Evolutionary conservation across 2,113 vertebrate species (phyloP).

Genomic region (Agapornis roseicollis): DNA sequence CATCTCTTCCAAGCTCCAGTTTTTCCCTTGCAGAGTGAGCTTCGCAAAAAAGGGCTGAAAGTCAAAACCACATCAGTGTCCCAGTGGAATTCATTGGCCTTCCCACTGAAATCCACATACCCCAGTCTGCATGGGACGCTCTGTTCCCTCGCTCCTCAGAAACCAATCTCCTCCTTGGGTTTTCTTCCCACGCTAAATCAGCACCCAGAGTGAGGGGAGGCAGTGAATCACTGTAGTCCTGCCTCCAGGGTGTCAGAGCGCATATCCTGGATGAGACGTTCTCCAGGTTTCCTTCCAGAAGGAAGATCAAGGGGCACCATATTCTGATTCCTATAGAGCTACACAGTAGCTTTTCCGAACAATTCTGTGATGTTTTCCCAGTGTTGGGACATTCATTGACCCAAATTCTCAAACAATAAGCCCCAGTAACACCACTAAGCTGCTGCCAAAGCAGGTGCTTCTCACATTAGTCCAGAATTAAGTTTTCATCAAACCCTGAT

Average conservation of each 20-base stretch:
- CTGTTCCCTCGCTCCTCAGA: accelerated
- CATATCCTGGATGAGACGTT: no score
- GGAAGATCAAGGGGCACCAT: background rate
- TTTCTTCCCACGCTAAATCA: background rate
- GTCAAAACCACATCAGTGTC: background rate
- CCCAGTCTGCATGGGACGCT: background rate
- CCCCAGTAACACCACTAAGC: background rate
- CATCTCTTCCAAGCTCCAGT: background rate
- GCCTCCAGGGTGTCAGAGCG: background rate
- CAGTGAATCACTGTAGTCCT: no score
- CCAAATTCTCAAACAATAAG: background rate
- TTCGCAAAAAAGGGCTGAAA: background rate
- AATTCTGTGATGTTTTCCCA: background rate
- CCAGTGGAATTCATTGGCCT: background rate
- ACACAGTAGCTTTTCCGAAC: background rate
- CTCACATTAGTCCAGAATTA: background rate
- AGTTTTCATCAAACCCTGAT: background rate
- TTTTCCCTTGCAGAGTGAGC: background rate
- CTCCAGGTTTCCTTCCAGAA: background rate
- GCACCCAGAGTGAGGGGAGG: background rate
- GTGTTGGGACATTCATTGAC: background rate
- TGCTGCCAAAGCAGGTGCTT: background rate
- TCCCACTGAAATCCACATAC: background rate
- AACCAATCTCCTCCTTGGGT: background rate
- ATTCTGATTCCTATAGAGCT: background rate